These are phyloP conservation scores for Pangasius sanitwongsei DNA, from an alignment of 2,797 vertebrate genomes.

Conservation along the genomic window DNA sequence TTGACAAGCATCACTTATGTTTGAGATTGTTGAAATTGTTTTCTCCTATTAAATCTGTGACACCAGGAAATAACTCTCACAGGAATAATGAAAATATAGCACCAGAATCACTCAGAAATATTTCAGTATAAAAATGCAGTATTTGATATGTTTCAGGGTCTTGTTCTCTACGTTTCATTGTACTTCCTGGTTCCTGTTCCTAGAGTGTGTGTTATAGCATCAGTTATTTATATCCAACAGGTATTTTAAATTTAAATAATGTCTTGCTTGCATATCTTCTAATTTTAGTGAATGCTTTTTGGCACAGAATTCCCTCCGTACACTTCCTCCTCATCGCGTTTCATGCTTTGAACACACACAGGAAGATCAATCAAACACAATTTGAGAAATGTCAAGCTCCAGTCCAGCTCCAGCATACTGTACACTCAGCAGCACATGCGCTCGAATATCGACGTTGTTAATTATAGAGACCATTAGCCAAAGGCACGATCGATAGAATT, in stretches of 20 bases:
- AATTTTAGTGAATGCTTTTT: neutral
- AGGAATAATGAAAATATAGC: neutral
- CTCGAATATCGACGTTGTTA: conserved; percentile 64
- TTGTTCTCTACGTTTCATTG: neutral
- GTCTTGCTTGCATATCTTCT: neutral
- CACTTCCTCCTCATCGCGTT: conserved; percentile 53
- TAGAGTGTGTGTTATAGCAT: no score
- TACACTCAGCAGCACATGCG: conserved; percentile 60
- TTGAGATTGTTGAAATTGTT: neutral
- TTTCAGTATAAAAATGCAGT: neutral
- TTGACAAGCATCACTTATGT: neutral
- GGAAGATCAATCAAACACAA: conserved; percentile 71
- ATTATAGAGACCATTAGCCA: conserved; percentile 74
- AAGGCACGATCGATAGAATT: conserved; percentile 68
- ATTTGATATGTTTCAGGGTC: neutral
- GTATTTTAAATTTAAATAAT: neutral
- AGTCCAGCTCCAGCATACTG: conserved; percentile 64
- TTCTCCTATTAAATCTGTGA: neutral
- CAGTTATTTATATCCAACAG: neutral
- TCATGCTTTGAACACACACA: conserved; percentile 45
- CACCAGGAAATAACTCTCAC: neutral
- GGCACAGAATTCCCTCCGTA: neutral
- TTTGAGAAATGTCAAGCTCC: conserved; percentile 74
- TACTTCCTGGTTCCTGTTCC: neutral
- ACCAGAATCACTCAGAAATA: neutral